Conservation (phyloP, 2,888 invertebrate genomes). For the Plusia festucae region DNA sequence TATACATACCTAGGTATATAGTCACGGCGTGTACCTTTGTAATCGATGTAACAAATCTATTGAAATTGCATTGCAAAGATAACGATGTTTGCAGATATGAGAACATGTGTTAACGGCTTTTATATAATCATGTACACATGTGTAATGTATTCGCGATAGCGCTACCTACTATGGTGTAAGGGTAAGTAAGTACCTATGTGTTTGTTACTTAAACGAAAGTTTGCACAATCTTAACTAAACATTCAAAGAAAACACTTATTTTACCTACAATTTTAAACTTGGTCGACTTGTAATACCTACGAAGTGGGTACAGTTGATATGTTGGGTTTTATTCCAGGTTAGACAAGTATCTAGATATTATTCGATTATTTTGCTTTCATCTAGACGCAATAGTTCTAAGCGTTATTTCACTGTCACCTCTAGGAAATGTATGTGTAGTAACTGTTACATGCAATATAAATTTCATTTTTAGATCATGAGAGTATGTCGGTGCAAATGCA, state of each 20-base stretch:
- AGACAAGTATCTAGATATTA: background rate
- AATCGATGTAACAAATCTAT: slow-evolving; percentile 18
- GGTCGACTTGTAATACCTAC: background rate
- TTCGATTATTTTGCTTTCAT: background rate
- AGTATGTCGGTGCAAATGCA: background rate
- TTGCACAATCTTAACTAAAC: slow-evolving; percentile 4
- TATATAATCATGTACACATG: slow-evolving; percentile 1
- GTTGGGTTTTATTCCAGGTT: background rate
- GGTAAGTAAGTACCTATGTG: background rate
- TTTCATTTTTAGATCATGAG: background rate
- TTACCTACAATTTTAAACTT: background rate
- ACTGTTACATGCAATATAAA: background rate
- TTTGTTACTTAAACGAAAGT: background rate
- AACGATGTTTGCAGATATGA: slow-evolving; percentile 3
- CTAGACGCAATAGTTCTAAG: background rate
- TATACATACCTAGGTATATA: background rate
- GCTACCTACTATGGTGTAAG: background rate
- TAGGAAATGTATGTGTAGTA: background rate
- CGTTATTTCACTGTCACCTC: too few species aligned
- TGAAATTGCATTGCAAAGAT: background rate
- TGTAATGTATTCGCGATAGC: slow-evolving; percentile 6
- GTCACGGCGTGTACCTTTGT: slow-evolving; percentile 2
- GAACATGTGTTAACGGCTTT: background rate
- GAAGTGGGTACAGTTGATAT: background rate
- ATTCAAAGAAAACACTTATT: background rate